Percentiles rank a stretch among this genome's conserved stretches.
Evolutionary conservation across 2,113 vertebrate species (phyloP).

Genomic region (Anser brachyrhynchus): DNA sequence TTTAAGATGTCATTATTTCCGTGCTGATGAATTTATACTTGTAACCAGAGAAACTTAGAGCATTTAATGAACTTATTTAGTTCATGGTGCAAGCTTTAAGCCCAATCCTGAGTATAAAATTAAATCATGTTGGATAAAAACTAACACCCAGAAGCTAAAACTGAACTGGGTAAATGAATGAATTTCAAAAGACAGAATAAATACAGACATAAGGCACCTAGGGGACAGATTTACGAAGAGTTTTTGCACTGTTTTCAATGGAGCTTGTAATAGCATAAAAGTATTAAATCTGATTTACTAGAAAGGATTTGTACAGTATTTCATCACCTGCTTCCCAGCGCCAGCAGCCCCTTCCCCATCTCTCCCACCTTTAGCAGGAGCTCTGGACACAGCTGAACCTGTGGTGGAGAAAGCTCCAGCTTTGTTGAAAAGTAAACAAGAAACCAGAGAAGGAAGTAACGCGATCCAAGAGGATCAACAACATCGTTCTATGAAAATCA

Average conservation of each 20-base stretch:
- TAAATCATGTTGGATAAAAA: conserved; percentile 69
- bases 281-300: conserved; percentile 71
- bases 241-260: conserved; percentile 67
- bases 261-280: conserved; percentile 61
- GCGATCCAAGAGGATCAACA: conserved; percentile 4
- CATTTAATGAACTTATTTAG: conserved; percentile 74
- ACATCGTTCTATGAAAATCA: not conserved
- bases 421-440: not conserved
- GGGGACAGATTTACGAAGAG: conserved; percentile 66
- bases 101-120: conserved; percentile 59
- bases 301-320: conserved; percentile 53
- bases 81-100: conserved; percentile 52
- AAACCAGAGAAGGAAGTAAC: conserved; percentile 25
- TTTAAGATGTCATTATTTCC: conserved; percentile 75
- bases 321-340: not conserved
- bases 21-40: conserved; percentile 72
- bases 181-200: conserved; percentile 72
- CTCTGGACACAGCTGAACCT: not conserved
- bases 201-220: conserved; percentile 67
- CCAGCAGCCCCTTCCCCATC: not conserved
- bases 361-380: not conserved
- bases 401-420: not conserved
- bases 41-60: conserved; percentile 66
- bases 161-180: conserved; percentile 58
- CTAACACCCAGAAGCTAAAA: conserved; percentile 69